A percentile compares a stretch with the other conserved stretches of the same genome.
These are phyloP conservation scores for Megaceryle torquata DNA, from an alignment of 2,113 vertebrate genomes.

Conservation along the genomic window DNA sequence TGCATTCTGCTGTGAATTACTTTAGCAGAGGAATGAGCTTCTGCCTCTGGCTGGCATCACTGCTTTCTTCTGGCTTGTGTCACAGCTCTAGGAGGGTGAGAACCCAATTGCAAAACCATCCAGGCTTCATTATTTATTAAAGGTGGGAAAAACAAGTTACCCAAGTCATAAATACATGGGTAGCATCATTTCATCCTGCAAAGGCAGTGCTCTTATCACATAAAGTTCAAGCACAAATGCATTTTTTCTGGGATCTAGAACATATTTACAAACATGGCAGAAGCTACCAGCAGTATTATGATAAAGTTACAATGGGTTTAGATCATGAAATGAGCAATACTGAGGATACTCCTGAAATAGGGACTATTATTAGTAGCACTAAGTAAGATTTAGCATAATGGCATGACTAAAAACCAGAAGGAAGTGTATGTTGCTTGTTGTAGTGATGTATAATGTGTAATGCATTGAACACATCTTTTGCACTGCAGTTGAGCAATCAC, in stretches of 20 bases:
- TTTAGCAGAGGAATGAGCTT: background rate
- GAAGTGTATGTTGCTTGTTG: fast-evolving
- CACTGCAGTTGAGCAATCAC: background rate
- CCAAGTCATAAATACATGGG: background rate
- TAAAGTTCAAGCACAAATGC: constrained; percentile 15
- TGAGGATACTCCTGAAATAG: background rate
- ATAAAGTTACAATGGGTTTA: constrained; percentile 10
- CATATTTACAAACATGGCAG: constrained; percentile 47
- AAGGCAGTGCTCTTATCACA: constrained; percentile 10
- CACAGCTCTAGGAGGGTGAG: background rate
- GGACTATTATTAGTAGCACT: background rate
- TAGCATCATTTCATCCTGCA: background rate
- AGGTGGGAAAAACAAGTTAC: constrained; percentile 20
- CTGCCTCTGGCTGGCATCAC: background rate
- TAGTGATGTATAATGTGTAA: background rate
- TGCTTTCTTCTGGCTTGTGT: background rate
- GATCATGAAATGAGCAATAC: background rate
- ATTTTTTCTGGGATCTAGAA: constrained; percentile 38
- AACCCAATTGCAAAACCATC: constrained; percentile 8
- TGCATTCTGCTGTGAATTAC: constrained; percentile 4
- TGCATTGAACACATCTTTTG: background rate
- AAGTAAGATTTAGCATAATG: background rate
- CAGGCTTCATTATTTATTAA: constrained; percentile 45
- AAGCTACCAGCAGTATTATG: background rate
- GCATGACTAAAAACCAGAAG: background rate